Conservation (phyloP, 2,113 vertebrate species). For the Cheilinus undulatus region DNA sequence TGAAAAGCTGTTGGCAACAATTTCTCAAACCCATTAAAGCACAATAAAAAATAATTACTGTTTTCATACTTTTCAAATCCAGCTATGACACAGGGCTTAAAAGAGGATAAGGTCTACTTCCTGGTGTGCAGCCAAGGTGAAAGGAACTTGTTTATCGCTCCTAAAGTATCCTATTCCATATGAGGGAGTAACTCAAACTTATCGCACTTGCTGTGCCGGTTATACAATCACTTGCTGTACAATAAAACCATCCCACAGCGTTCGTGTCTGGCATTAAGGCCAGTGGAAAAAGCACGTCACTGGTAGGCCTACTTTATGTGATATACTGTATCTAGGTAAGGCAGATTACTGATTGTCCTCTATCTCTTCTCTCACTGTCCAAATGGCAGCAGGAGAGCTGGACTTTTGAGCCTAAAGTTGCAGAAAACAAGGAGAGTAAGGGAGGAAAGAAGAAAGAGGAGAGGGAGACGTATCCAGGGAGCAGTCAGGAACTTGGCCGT, state of each 20-base stretch:
- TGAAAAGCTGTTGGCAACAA: neutral
- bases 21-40: too few relatives aligned
- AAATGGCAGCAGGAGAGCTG: conserved; percentile 18
- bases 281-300: conserved; percentile 53
- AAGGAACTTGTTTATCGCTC: conserved; percentile 34
- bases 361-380: conserved; percentile 27
- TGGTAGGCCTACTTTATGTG: conserved; percentile 3
- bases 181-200: conserved; percentile 35
- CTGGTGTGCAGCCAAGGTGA: conserved; percentile 28
- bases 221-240: conserved; percentile 15
- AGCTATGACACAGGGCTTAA: neutral
- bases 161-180: conserved; percentile 36
- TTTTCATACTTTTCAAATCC: neutral
- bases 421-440: conserved; percentile 17
- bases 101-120: conserved; percentile 8
- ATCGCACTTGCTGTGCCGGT: conserved; percentile 36
- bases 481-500: conserved; percentile 73
- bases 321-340: conserved; percentile 22
- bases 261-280: conserved; percentile 32
- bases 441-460: conserved; percentile 43
- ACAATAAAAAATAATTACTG: neutral
- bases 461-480: conserved; percentile 58
- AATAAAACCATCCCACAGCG: conserved; percentile 10
- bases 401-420: conserved; percentile 18
- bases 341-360: neutral